phyloP scores from a whole-genome alignment of 2,888 invertebrate species.

The Schizaphis graminum region DNA sequence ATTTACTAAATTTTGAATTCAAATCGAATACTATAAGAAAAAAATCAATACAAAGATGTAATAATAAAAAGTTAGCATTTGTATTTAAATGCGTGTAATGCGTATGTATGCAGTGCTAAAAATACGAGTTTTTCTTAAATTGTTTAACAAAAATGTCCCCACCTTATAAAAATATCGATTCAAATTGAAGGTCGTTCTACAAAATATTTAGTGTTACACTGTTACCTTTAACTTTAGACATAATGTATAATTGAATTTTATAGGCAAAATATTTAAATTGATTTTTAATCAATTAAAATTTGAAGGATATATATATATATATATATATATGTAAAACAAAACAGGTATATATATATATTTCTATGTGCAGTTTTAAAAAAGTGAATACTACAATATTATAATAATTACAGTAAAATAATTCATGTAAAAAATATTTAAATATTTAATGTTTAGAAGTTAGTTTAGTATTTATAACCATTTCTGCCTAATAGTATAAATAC shows the following conservation, averaged over 20 bases:
- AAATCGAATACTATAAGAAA: not conserved
- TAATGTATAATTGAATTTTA: conserved; percentile 25
- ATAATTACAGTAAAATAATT: not conserved
- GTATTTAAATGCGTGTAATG: not conserved
- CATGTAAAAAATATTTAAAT: not conserved
- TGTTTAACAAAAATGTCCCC: not conserved
- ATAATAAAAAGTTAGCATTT: not conserved
- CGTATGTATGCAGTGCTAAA: not conserved
- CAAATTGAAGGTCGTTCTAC: not conserved
- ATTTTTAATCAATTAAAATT: not conserved
- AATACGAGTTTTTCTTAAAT: not conserved
- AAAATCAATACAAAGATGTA: not conserved
- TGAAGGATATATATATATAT: conserved; percentile 3
- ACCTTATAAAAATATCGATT: not conserved
- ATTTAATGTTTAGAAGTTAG: not conserved
- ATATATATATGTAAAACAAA: not conserved
- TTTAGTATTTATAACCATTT: not conserved
- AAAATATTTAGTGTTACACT: not conserved
- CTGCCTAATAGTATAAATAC: not conserved
- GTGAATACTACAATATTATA: not conserved
- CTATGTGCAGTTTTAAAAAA: not conserved
- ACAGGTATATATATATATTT: not conserved
- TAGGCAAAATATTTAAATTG: conserved; percentile 11
- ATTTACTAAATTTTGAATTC: not conserved
- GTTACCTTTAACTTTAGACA: not conserved